A percentile compares a stretch with the other conserved stretches of the same genome.
phyloP scores from a whole-genome alignment of 2,888 invertebrate genomes.

The Fissipunctia ypsillon region DNA sequence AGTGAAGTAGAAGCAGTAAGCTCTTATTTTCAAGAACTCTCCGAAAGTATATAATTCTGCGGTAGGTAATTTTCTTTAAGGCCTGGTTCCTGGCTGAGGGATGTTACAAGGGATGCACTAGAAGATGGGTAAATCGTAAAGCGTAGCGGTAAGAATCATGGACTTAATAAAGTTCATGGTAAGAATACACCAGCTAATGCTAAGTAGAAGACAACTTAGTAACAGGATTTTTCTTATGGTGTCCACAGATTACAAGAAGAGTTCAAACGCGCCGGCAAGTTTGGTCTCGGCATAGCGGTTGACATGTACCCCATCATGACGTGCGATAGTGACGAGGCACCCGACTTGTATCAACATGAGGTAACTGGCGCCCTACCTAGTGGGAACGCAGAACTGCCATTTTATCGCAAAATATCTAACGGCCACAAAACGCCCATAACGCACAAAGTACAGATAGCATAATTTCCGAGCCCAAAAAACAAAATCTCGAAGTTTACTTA shows the following conservation, averaged over 20 bases:
- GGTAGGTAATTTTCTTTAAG: neutral
- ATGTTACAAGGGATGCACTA: neutral
- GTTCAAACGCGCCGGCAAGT: constrained; percentile 91
- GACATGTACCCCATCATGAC: constrained; percentile 94
- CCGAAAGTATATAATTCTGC: too few species aligned
- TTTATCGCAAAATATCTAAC: too few species aligned
- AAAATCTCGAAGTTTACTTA: too few species aligned
- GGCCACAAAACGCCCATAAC: too few species aligned
- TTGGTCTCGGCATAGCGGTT: constrained; percentile 92
- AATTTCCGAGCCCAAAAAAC: too few species aligned
- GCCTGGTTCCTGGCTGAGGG: neutral
- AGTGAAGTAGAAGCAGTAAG: constrained; percentile 66
- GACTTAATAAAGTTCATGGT: neutral
- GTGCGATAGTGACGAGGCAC: constrained; percentile 93
- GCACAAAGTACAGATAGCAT: too few species aligned
- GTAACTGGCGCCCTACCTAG: constrained; percentile 69
- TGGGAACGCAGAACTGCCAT: too few species aligned
- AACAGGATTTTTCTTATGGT: neutral
- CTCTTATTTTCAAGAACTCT: neutral
- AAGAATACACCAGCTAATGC: neutral
- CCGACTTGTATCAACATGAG: constrained; percentile 92
- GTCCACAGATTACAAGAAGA: constrained; percentile 91
- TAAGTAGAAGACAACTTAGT: neutral
- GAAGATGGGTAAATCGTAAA: neutral
- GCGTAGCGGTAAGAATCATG: neutral